Conservation (phyloP, 2,797 vertebrate genomes). For the Pseudotriccus pelzelni region DNA sequence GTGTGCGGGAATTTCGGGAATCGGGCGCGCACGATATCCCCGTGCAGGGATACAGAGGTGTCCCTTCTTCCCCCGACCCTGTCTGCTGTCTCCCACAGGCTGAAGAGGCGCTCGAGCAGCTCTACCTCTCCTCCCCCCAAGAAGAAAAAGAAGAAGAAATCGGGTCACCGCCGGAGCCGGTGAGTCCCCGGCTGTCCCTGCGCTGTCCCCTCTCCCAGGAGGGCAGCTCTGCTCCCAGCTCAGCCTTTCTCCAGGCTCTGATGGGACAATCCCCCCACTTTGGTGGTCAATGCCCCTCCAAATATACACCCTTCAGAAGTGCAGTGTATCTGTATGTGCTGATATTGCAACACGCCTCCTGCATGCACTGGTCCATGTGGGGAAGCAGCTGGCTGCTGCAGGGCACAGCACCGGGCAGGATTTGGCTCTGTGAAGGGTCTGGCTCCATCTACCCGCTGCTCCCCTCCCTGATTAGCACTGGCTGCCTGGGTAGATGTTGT, state of each 20-base stretch:
- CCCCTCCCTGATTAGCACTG: background rate
- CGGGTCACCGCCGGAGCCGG: constrained; percentile 89
- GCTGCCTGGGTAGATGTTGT: background rate
- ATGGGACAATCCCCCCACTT: background rate
- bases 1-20: constrained; percentile 30
- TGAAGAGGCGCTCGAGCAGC: constrained; percentile 89
- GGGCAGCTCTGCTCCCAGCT: background rate
- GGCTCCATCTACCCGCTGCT: accelerated
- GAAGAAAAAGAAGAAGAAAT: constrained; percentile 99
- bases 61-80: background rate
- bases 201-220: background rate
- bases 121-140: constrained; percentile 93
- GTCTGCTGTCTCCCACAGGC: constrained; percentile 14
- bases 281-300: background rate
- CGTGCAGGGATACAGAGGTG: background rate
- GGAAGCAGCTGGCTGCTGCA: background rate
- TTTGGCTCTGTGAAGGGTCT: background rate
- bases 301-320: background rate
- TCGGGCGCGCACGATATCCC: accelerated
- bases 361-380: background rate
- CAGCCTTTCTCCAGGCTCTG: background rate
- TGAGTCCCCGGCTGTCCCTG: constrained; percentile 68
- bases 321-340: accelerated
- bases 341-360: accelerated
- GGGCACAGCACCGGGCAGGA: background rate